Base-by-base conservation (phyloP, 1,140 invertebrate genomes). In the Cataglyphis hispanica region DNA sequence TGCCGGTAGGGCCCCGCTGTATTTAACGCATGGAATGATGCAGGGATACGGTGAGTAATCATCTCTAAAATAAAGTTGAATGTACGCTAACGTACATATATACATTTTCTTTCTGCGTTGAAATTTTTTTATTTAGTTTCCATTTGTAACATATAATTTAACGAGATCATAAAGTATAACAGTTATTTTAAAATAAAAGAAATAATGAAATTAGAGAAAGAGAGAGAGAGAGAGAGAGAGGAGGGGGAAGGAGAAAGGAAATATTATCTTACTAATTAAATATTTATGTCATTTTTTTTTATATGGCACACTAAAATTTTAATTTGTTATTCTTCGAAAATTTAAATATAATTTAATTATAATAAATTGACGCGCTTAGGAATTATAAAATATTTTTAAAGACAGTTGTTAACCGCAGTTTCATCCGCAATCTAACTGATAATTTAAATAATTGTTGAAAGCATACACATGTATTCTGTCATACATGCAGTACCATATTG, bases 11-110 rank as follows among this genome's bases (percentile, higher is more conserved):
- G 97, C 98, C 0, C 97, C 98, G 0, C 95, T 98, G 0, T 98
- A 97, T 92, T 93, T 98, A 25, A 98, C 98, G 0, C 97, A 98
- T 92, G 98, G 98, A 53, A 97, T 98, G 13, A 98, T 98, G 97
- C 95, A 97, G 83, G 98, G 98, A 88, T 97, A 97, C 92, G 98
- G 98, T 98, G 95, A 96, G 95, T 94, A 84, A 34, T 40, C 2
- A 10, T 56, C 4, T 56, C 10, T 72, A 25, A 58, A 70, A 70
- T 58, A 31, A 70, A 40, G n/a, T 60, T 40, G 58, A 16, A 46
- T 46, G 11, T 4, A 46, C 11, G 10, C 46, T 50, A 50, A 19
- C 2, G 19, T 50, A 50, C 1, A 2, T 19, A 19, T 19, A 50
- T 16, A 19, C 1, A 19, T 50, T 50, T 19, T 19, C 4, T n/a